Evolutionary conservation across 2,888 invertebrate species (phyloP).

Genomic region (Nymphalis urticae): DNA sequence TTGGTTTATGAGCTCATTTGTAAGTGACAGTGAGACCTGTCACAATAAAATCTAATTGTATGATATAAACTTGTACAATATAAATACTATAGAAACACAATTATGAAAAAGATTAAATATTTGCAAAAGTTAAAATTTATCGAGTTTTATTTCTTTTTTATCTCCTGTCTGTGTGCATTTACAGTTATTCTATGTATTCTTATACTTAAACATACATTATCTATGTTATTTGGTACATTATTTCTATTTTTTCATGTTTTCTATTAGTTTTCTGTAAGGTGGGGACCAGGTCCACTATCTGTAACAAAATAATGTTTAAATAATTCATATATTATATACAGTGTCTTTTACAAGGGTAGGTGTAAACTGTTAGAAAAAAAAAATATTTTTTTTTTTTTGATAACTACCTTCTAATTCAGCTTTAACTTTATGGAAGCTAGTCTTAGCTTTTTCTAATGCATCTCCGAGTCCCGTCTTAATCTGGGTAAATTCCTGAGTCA

Average conservation of each 20-base stretch:
- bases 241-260: conserved; percentile 37
- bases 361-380: too few relatives aligned
- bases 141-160: conserved; percentile 63
- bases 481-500: conserved; percentile 91
- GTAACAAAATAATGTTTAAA: conserved; percentile 41
- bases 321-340: too few relatives aligned
- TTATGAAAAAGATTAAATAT: conserved; percentile 83
- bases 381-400: background rate
- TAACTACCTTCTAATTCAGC: conserved; percentile 45
- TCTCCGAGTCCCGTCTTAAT: conserved; percentile 89
- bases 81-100: conserved; percentile 82
- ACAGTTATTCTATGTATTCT: conserved; percentile 13
- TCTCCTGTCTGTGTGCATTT: conserved; percentile 4
- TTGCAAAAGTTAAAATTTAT: conserved; percentile 78
- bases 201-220: conserved; percentile 24
- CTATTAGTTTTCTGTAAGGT: conserved; percentile 57
- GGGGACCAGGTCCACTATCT: conserved; percentile 83
- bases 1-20: conserved; percentile 62
- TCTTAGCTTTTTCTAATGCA: conserved; percentile 86
- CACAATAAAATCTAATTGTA: conserved; percentile 74
- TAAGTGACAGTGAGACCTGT: conserved; percentile 53
- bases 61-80: conserved; percentile 81
- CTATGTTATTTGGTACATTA: conserved; percentile 54
- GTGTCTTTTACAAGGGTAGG: too few relatives aligned
- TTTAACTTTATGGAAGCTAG: conserved; percentile 84